Evolutionary conservation across 2,888 invertebrate genomes (phyloP).

Genomic region (Drosophila cognata): DNA sequence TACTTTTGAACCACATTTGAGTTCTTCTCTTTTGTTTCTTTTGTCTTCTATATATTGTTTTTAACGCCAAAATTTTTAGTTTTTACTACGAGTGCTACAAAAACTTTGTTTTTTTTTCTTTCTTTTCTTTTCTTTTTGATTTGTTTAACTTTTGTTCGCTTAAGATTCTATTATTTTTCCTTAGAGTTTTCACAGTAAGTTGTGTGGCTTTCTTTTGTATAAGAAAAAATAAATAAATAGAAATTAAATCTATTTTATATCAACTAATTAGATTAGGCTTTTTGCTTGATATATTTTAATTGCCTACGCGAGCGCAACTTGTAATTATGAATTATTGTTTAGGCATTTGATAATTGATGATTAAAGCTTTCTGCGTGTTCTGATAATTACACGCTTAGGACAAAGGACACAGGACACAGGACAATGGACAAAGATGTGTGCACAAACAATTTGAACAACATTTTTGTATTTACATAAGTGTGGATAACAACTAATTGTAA

Average conservation of each 20-base stretch:
- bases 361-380: constrained; percentile 55
- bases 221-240: constrained; percentile 11
- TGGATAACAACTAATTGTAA: constrained; percentile 4
- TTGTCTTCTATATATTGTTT: constrained; percentile 25
- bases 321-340: constrained; percentile 56
- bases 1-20: constrained; percentile 70
- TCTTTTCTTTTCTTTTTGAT: constrained; percentile 1
- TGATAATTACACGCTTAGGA: constrained; percentile 20
- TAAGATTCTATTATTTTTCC: constrained; percentile 45
- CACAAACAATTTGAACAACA: constrained; percentile 13
- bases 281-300: constrained; percentile 42
- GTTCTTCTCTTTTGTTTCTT: constrained; percentile 32
- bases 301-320: constrained; percentile 58
- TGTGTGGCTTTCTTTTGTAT: constrained; percentile 60
- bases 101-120: constrained; percentile 40
- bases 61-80: constrained; percentile 56
- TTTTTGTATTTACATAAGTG: constrained; percentile 46
- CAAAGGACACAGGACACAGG: constrained; percentile 29
- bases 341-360: constrained; percentile 33
- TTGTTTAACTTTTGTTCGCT: constrained; percentile 13
- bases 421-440: constrained; percentile 15
- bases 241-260: constrained; percentile 30
- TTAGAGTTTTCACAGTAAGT: constrained; percentile 73
- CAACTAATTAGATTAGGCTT: constrained; percentile 58
- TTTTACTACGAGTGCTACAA: constrained; percentile 61